Evolutionary conservation across 2,888 invertebrate species (phyloP), one percentile per base, ranked within the genome.

Genomic region (Hyposoter didymator): DNA sequence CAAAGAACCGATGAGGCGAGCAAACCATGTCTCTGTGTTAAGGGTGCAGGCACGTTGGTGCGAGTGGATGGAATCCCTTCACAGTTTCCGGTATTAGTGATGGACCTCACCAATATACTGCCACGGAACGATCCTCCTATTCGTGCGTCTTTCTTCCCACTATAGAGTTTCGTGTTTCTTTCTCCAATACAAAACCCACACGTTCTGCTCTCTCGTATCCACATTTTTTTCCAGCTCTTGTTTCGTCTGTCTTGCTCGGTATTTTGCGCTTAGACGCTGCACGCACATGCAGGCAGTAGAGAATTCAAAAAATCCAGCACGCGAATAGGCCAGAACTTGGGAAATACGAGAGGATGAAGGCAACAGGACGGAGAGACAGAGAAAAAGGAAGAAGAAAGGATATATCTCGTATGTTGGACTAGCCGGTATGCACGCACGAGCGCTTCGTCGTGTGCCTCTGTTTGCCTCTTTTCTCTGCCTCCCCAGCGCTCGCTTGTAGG

Each of bases 61-160:
- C 19, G 66, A 59, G 78, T 82, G 76, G 72, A 59, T 73, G 85
- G 87, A 87, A 88, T 87, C 90, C 90, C 88, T 89, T 88, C 87
- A 17, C 47, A 89, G 90, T 90, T 92, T 91, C 90, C 92, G 92
- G 91, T 91, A 88, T 88, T 89, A 86, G 87, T 86, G 88, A 90
- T 89, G 90, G 87, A 88, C 88, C 88, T 87, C 83, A 87, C 84
- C 84, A 78, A 80, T 72, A 80, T 72, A 83, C 81, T 76, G 73
- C 76, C 81, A 43, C 82, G 66, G 62, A 84, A 78, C 70, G 81
- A 74, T 86, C 84, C 87, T 89, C 86, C 88, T 85, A 85, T 87
- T 88, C 59, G 59, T 45, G 49, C 78, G 69, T 32, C 78, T 81
- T 87, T 67, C 35, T 66, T 67, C 75, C 55, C 45, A 81, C 80